Conservation (phyloP, 2,888 invertebrate genomes). For the Parnassius orleans region DNA sequence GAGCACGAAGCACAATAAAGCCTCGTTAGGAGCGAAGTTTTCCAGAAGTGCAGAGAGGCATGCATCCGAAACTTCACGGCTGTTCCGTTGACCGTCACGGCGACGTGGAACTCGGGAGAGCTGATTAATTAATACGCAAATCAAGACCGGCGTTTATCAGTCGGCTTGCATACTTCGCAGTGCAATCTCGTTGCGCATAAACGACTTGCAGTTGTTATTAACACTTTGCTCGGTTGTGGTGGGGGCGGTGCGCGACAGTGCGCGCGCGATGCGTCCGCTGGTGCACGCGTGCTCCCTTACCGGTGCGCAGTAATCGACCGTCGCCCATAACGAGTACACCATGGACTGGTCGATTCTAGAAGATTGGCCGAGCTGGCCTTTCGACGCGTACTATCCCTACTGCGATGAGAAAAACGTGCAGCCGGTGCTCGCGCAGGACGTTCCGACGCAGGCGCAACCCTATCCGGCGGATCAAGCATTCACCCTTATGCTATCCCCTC, state of each 20-base stretch:
- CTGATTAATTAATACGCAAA: slow-evolving; percentile 13
- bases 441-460: slow-evolving; percentile 35
- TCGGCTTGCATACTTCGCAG: slow-evolving; percentile 9
- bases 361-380: slow-evolving; percentile 29
- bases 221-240: slow-evolving; percentile 57
- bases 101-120: not conserved
- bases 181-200: slow-evolving; percentile 45
- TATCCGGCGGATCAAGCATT: slow-evolving; percentile 28
- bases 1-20: too few species aligned
- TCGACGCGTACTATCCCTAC: slow-evolving; percentile 39
- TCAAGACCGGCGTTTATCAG: slow-evolving; percentile 5
- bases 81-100: not conserved
- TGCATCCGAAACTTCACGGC: too few species aligned
- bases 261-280: slow-evolving; percentile 57
- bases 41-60: too few species aligned
- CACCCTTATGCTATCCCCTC: slow-evolving; percentile 31
- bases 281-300: slow-evolving; percentile 53
- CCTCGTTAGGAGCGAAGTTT: too few species aligned
- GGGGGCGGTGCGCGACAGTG: slow-evolving; percentile 52
- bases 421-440: slow-evolving; percentile 30
- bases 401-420: slow-evolving; percentile 34
- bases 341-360: slow-evolving; percentile 13
- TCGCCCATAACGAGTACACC: slow-evolving; percentile 24
- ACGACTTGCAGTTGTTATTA: slow-evolving; percentile 66
- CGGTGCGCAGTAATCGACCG: slow-evolving; percentile 44